These are phyloP conservation scores for Bacillus rossius DNA, from an alignment of 1,140 invertebrate genomes.

Conservation along the genomic window DNA sequence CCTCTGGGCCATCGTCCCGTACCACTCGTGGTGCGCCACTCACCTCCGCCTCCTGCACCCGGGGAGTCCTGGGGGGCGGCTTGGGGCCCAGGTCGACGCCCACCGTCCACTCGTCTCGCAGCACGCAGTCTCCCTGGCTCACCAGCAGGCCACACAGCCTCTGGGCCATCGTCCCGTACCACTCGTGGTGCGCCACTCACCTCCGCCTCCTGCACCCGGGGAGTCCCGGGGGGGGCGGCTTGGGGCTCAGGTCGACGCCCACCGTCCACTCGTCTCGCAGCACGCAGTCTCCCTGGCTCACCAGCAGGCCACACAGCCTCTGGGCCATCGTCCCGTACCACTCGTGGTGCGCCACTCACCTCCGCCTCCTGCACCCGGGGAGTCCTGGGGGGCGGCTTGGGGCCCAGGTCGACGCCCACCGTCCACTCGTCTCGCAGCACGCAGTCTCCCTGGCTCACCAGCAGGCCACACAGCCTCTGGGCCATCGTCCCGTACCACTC, in stretches of 20 bases:
- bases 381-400: background rate
- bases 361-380: too few species aligned
- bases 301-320: too few species aligned
- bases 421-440: background rate
- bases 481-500: too few species aligned
- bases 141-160: background rate
- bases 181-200: background rate
- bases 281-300: too few species aligned
- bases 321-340: too few species aligned
- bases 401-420: background rate
- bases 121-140: background rate
- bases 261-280: too few species aligned
- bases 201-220: background rate
- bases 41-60: too few species aligned
- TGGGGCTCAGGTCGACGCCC: too few species aligned
- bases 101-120: background rate
- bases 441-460: background rate
- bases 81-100: constrained; percentile 1
- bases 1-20: background rate
- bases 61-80: background rate
- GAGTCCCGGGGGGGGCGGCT: too few species aligned
- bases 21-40: too few species aligned
- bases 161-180: background rate
- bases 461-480: background rate
- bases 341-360: too few species aligned